Evolutionary conservation across 2,888 invertebrate species (phyloP).

Genomic region (Troglohyphantes excavatus): DNA sequence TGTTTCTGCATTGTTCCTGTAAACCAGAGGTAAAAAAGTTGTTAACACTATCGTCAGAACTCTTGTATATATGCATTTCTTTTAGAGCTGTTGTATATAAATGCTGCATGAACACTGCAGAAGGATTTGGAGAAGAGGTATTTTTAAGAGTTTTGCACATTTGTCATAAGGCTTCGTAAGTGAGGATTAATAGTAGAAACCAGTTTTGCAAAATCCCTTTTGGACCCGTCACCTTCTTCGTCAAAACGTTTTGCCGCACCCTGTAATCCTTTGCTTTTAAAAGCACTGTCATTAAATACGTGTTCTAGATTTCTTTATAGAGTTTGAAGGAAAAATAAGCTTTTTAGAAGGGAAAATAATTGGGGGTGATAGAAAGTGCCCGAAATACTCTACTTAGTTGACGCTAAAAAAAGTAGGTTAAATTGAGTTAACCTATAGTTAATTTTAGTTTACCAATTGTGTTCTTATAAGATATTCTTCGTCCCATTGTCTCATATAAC

Average conservation of each 20-base stretch:
- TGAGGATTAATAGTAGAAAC: not conserved
- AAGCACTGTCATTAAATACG: constrained; percentile 10
- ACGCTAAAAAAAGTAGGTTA: not conserved
- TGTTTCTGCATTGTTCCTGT: constrained; percentile 78
- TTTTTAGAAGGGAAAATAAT: not conserved
- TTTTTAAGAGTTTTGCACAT: not conserved
- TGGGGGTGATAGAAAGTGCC: not conserved
- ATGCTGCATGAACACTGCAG: not conserved
- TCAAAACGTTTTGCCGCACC: constrained; percentile 31
- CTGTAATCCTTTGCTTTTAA: constrained; percentile 34
- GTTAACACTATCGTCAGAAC: not conserved
- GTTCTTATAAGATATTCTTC: not conserved
- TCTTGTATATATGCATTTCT: not conserved
- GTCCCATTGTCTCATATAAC: too few relatives aligned
- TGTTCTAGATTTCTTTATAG: not conserved
- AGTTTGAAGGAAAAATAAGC: not conserved
- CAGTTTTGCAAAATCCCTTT: constrained; percentile 28
- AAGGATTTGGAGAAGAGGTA: not conserved
- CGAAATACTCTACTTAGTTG: not conserved
- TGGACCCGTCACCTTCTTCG: constrained; percentile 22
- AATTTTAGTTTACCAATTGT: not conserved
- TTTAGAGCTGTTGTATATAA: not conserved
- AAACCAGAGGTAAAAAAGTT: not conserved
- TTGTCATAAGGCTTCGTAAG: not conserved
- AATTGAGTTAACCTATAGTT: not conserved